Percentiles rank a stretch among this genome's conserved stretches.
Conservation (phyloP, 2,888 invertebrate genomes). For the Lasioglossum oenotherae region DNA sequence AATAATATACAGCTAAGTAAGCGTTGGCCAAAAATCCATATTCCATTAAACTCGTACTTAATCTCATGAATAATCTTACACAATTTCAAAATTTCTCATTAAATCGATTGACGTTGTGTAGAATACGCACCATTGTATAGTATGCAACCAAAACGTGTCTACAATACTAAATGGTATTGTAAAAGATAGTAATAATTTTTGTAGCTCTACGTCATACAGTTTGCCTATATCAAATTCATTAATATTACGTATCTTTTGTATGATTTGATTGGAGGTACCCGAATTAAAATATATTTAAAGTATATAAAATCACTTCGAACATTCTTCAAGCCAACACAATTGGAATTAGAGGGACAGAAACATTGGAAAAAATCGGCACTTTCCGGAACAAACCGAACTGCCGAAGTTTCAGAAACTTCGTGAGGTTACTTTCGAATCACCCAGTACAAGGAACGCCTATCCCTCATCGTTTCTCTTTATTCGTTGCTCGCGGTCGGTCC, state of each 20-base stretch:
- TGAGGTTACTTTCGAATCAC: background rate
- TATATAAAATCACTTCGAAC: too few relatives aligned
- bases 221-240: too few relatives aligned
- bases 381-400: background rate
- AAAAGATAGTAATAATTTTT: too few relatives aligned
- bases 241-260: too few relatives aligned
- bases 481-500: background rate
- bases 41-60: background rate
- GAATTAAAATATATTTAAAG: too few relatives aligned
- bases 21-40: background rate
- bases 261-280: too few relatives aligned
- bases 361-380: background rate
- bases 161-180: too few relatives aligned
- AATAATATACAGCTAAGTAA: background rate
- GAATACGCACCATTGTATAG: too few relatives aligned
- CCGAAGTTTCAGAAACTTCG: background rate
- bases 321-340: background rate
- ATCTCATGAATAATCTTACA: background rate
- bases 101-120: too few relatives aligned
- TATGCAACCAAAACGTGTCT: too few relatives aligned
- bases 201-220: too few relatives aligned
- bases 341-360: background rate
- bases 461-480: background rate
- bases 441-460: background rate
- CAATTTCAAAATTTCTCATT: background rate